Evolutionary conservation across 2,113 vertebrate genomes (phyloP).

Genomic region (Paraplagusia blochii): DNA sequence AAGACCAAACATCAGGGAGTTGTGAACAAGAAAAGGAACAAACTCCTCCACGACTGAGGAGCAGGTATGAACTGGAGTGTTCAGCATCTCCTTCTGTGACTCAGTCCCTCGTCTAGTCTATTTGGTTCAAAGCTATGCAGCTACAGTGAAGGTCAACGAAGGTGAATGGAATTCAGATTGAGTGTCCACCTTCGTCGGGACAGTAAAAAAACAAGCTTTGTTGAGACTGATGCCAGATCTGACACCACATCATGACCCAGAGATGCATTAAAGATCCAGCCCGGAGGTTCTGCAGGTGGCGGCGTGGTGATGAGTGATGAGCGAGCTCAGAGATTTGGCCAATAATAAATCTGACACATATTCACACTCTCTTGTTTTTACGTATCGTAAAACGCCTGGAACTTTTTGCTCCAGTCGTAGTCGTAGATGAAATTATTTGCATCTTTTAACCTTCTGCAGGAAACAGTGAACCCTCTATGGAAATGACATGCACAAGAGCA

Average conservation of each 20-base stretch:
- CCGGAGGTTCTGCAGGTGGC: slow-evolving; percentile 44
- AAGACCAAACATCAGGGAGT: slow-evolving; percentile 1
- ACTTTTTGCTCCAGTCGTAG: neutral
- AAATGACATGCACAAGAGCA: too few relatives aligned
- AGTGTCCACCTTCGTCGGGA: neutral
- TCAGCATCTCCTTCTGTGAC: neutral
- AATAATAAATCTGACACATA: neutral
- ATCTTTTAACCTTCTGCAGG: too few relatives aligned
- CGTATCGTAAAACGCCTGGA: neutral
- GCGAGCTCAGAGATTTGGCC: neutral
- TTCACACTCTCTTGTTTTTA: neutral
- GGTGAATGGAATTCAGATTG: slow-evolving; percentile 49
- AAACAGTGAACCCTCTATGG: too few relatives aligned
- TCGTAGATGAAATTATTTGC: neutral
- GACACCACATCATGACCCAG: slow-evolving; percentile 14
- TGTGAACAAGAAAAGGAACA: neutral
- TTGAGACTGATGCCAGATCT: slow-evolving; percentile 6
- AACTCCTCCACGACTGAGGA: slow-evolving; percentile 30
- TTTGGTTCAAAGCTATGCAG: slow-evolving; percentile 8
- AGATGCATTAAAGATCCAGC: slow-evolving; percentile 40
- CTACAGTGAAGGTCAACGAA: slow-evolving; percentile 29
- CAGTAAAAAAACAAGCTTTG: slow-evolving; percentile 6
- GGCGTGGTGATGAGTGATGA: slow-evolving; percentile 50
- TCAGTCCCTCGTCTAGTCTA: slow-evolving; percentile 11
- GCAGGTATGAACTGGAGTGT: slow-evolving; percentile 7